A percentile compares a stretch with the other conserved stretches of the same genome.
These are phyloP conservation scores for Mionectes macconnelli DNA, from an alignment of 2,113 vertebrate genomes.

Conservation along the genomic window DNA sequence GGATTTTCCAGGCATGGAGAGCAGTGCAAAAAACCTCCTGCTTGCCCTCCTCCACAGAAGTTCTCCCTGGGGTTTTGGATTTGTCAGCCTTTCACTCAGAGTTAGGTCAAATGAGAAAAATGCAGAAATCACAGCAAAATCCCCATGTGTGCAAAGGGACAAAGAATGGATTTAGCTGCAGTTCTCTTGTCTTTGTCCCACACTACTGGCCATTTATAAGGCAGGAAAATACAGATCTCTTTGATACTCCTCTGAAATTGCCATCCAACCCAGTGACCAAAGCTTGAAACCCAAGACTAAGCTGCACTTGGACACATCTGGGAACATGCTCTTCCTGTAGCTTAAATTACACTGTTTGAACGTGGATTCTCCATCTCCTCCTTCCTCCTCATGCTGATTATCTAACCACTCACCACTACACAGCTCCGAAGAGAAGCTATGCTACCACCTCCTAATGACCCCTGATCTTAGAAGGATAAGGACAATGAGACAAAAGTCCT, in stretches of 20 bases:
- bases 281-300: neutral
- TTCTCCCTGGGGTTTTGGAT: neutral
- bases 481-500: neutral
- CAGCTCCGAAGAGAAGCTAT: neutral
- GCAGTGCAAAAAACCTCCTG: neutral
- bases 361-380: conserved; percentile 4
- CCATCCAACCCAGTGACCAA: neutral
- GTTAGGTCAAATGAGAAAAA: neutral
- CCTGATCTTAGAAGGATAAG: neutral
- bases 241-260: neutral
- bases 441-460: neutral
- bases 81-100: neutral
- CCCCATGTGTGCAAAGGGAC: neutral
- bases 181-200: neutral
- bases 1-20: neutral
- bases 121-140: neutral
- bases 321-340: neutral
- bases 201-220: neutral
- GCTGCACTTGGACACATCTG: neutral
- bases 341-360: neutral
- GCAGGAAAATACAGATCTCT: neutral
- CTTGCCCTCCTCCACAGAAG: neutral
- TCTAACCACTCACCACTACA: conserved; percentile 19
- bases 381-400: conserved; percentile 7
- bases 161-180: neutral